Conservation (phyloP, 2,113 vertebrate genomes). For the Meriones unguiculatus region DNA sequence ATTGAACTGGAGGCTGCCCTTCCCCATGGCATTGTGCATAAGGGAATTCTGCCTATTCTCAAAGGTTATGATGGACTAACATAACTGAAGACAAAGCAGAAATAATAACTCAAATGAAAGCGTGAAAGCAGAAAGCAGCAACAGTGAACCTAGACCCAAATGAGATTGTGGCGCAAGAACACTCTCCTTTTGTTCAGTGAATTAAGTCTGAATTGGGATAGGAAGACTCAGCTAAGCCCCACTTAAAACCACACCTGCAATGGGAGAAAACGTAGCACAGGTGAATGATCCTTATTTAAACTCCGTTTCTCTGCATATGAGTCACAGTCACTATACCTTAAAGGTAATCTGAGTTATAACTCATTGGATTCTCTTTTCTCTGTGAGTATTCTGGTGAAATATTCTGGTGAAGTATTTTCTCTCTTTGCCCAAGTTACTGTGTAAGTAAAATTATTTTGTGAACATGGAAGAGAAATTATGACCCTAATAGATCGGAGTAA, state of each 20-base stretch:
- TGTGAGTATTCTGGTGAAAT: neutral
- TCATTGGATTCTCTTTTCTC: neutral
- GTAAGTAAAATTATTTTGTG: constrained; percentile 12
- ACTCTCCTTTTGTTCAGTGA: neutral
- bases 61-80: neutral
- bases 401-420: neutral
- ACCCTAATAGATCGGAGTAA: neutral
- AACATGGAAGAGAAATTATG: neutral
- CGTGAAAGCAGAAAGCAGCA: neutral
- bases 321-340: neutral
- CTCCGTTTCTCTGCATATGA: neutral
- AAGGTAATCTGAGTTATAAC: neutral
- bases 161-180: neutral
- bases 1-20: neutral
- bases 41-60: neutral
- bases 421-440: neutral
- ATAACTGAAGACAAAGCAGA: neutral
- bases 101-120: neutral
- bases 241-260: constrained; percentile 24
- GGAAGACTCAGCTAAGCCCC: neutral
- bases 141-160: neutral
- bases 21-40: neutral
- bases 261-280: neutral
- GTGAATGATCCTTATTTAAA: constrained; percentile 48
- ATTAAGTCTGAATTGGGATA: neutral